phyloP scores from a whole-genome alignment of 2,888 invertebrate genomes.

The Trissoscelio sp. region DNA sequence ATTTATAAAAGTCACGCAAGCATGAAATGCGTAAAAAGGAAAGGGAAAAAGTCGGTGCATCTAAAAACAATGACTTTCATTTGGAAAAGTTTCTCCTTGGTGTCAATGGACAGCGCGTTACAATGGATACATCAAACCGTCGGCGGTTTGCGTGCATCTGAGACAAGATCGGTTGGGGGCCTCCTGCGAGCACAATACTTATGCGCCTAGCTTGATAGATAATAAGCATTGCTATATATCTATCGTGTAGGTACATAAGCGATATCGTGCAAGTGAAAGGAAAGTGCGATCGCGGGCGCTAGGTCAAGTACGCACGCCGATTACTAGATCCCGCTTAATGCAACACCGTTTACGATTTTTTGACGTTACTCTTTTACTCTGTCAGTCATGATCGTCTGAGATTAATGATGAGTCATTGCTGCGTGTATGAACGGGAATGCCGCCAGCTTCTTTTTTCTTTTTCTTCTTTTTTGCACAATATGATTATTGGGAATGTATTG shows the following conservation, averaged over 20 bases:
- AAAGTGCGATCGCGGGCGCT: constrained; percentile 70
- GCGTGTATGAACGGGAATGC: constrained; percentile 10
- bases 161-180: constrained; percentile 18
- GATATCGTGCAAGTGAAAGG: constrained; percentile 71
- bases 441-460: constrained; percentile 4
- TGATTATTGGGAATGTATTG: neutral
- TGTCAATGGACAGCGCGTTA: constrained; percentile 65
- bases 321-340: constrained; percentile 50
- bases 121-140: constrained; percentile 46
- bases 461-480: constrained; percentile 7
- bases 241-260: constrained; percentile 31
- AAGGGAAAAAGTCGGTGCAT: constrained; percentile 61
- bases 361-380: constrained; percentile 35
- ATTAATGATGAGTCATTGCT: constrained; percentile 46
- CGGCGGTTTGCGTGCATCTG: constrained; percentile 46
- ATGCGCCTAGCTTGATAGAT: constrained; percentile 24
- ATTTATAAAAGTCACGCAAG: constrained; percentile 58
- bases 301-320: constrained; percentile 71
- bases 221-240: constrained; percentile 39
- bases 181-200: constrained; percentile 14
- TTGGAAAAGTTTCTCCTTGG: constrained; percentile 65
- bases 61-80: constrained; percentile 70
- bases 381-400: constrained; percentile 25
- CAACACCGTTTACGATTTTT: constrained; percentile 57
- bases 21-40: constrained; percentile 62